Base-by-base conservation (phyloP, 2,797 vertebrate genomes). In the Lates japonicus region DNA sequence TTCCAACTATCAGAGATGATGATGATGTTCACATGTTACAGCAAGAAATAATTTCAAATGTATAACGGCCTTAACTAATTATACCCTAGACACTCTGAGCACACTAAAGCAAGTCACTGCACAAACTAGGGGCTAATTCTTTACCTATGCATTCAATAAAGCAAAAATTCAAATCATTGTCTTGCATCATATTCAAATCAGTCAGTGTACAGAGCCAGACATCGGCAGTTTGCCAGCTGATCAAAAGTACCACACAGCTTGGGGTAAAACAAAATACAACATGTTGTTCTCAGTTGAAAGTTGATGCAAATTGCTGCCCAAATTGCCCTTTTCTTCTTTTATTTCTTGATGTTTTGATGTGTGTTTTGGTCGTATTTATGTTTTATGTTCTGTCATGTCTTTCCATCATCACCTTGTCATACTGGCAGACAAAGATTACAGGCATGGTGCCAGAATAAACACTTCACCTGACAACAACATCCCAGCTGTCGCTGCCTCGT, bases 361-460 rank as follows among this genome's bases (percentile, higher is more conserved):
- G 63, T 70, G 3, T 62, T 77, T 60, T 10, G n/a, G 35, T 67
- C 16, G 51, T 70, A 69, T 76, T 73, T 80, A 46, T 63, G 65
- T 80, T 86, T 75, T 79, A 54, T 71, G 66, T 83, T 63, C 76
- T 71, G 82, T 78, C 83, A 62, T 73, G 83, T 76, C 82, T 82
- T 86, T 90, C 92, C 76, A 80, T 91, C 90, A 87, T 74, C 25
- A 10, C 73, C 64, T 52, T 87, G 88, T 93, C 91, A 89, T 83
- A 69, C 79, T 62, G 70, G 85, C 75, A 82, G 85, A 87, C 74
- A 90, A 90, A 94, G 87, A 92, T 93, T 90, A 87, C 88, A 90
- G 87, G 77, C 79, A 78, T 63, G 81, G 70, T 16, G 33, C 77
- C 67, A 73, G 76, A 90, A 88, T 87, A 87, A 88, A 90, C 79